Evolutionary conservation across 2,888 invertebrate species (phyloP).

Genomic region (Graphium colonna): DNA sequence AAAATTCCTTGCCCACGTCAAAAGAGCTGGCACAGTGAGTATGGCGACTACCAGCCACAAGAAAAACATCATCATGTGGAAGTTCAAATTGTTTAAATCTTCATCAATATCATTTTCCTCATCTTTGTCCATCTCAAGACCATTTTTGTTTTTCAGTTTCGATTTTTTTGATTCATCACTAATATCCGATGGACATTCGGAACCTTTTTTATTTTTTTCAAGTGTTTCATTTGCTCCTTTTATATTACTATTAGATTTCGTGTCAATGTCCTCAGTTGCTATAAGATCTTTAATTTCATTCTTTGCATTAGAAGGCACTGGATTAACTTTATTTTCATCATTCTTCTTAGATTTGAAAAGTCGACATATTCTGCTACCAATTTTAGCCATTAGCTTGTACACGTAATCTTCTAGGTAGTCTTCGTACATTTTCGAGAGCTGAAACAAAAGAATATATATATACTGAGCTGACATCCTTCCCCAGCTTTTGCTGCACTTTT

Average conservation of each 20-base stretch:
- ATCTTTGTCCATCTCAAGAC: conserved; percentile 29
- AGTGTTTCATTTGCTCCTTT: conserved; percentile 17
- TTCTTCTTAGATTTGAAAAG: conserved; percentile 42
- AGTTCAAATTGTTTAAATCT: conserved; percentile 80
- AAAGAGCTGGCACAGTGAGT: conserved; percentile 85
- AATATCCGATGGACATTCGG: conserved; percentile 7
- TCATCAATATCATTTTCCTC: conserved; percentile 38
- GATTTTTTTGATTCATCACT: conserved; percentile 16
- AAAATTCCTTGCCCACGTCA: conserved; percentile 92
- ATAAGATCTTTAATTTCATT: conserved; percentile 29
- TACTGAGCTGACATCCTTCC: no score
- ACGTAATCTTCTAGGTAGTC: conserved; percentile 85
- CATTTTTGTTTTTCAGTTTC: conserved; percentile 14
- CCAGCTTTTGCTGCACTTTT: no score
- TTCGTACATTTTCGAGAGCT: conserved; percentile 88
- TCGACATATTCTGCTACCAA: conserved; percentile 51
- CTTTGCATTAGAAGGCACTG: conserved; percentile 13
- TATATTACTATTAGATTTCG: conserved; percentile 23
- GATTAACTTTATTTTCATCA: conserved; percentile 30
- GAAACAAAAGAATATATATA: no score
- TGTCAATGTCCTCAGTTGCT: conserved; percentile 25
- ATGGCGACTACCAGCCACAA: conserved; percentile 83
- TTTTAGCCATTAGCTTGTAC: conserved; percentile 67
- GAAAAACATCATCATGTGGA: conserved; percentile 86
- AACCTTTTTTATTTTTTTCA: not conserved